These are phyloP conservation scores for Polypedilum pembai DNA, from an alignment of 1,140 invertebrate species.

Conservation along the genomic window DNA sequence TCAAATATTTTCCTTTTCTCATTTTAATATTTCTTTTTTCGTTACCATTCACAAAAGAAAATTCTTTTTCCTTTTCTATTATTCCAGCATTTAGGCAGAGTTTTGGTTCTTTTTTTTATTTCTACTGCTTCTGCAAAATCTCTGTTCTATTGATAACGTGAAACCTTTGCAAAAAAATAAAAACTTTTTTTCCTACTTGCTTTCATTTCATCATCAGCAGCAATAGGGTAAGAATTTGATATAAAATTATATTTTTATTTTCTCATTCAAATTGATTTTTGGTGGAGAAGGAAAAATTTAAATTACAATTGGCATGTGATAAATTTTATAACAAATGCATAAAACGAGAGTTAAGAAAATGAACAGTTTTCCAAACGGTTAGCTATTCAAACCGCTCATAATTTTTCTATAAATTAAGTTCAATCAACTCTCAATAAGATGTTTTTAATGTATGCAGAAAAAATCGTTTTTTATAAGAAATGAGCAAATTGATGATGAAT, in stretches of 20 bases:
- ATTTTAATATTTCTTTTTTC: constrained; percentile 17
- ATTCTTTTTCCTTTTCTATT: not conserved
- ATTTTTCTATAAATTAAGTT: not conserved
- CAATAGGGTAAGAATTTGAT: too few species aligned
- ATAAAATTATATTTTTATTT: too few species aligned
- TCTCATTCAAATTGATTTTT: too few species aligned
- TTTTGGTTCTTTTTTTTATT: not conserved
- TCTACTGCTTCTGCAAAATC: constrained; percentile 8
- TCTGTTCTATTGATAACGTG: constrained; percentile 1
- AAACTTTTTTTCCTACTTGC: too few species aligned
- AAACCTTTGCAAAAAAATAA: not conserved
- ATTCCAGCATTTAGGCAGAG: not conserved
- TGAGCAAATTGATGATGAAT: constrained; percentile 3
- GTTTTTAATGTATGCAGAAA: not conserved
- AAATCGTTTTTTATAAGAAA: not conserved
- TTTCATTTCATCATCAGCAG: too few species aligned
- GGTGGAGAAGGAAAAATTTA: too few species aligned
- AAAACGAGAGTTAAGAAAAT: too few species aligned
- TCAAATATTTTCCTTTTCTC: not conserved
- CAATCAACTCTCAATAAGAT: constrained; percentile 8
- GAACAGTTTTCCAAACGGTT: too few species aligned
- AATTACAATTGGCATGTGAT: too few species aligned
- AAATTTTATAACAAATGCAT: too few species aligned
- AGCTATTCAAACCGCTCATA: not conserved
- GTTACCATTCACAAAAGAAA: not conserved